phyloP scores from a whole-genome alignment of 2,797 vertebrate genomes.

The Glyptemys insculpta region DNA sequence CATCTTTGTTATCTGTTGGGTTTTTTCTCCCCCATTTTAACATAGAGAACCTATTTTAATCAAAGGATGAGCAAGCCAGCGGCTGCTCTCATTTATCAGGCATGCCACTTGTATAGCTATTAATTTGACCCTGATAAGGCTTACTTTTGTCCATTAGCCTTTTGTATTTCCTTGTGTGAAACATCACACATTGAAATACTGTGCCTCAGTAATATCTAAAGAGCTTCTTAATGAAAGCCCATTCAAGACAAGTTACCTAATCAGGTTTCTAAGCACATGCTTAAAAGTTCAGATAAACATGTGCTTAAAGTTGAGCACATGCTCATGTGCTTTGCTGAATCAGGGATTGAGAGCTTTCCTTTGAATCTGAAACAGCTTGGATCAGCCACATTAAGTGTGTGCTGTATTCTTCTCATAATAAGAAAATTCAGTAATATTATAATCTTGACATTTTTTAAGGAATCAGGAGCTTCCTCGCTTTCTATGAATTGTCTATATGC shows the following conservation, averaged over 20 bases:
- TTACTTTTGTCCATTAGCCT: constrained; percentile 1
- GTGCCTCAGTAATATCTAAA: neutral
- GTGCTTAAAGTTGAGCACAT: neutral
- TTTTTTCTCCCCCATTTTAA: neutral
- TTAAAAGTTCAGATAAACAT: neutral
- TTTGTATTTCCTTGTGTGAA: neutral
- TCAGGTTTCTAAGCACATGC: neutral
- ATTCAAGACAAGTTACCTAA: neutral
- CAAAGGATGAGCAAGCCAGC: neutral
- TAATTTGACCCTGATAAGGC: neutral
- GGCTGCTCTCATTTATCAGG: neutral
- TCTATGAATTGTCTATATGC: neutral
- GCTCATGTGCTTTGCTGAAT: neutral
- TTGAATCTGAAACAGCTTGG: neutral
- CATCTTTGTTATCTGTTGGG: neutral
- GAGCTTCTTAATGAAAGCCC: constrained; percentile 11
- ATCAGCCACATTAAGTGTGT: neutral
- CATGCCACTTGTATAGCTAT: neutral
- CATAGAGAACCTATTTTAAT: neutral
- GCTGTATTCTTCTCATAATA: neutral
- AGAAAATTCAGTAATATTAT: neutral
- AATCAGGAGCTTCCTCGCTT: neutral
- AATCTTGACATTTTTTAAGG: neutral
- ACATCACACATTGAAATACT: neutral
- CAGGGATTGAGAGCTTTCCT: rapidly evolving